phyloP scores from a whole-genome alignment of 2,113 vertebrate species.

The Catharus minimus region DNA sequence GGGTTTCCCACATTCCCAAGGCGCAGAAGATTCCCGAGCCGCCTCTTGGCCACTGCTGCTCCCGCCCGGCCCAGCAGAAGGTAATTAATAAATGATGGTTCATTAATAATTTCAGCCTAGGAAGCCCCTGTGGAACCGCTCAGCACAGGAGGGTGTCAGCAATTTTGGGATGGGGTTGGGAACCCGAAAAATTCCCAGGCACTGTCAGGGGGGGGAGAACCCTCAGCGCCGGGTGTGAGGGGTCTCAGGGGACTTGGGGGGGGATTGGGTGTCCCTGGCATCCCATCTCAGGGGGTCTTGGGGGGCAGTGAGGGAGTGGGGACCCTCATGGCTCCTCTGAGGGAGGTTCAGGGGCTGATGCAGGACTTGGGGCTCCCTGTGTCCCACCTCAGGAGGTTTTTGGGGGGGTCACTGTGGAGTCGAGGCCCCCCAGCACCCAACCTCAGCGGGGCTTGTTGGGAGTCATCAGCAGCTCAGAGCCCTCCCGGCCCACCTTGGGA shows the following conservation, averaged over 20 bases:
- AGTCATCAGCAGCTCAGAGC: background rate
- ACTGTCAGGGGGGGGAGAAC: background rate
- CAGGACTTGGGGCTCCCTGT: background rate
- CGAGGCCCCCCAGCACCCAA: no score
- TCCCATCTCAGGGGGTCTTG: background rate
- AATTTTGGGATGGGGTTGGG: background rate
- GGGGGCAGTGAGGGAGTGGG: background rate
- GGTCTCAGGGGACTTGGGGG: background rate
- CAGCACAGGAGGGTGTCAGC: background rate
- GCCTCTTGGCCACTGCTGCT: background rate
- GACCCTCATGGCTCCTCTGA: fast-evolving
- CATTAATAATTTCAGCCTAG: slow-evolving; percentile 17
- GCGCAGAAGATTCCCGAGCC: background rate
- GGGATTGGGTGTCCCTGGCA: fast-evolving
- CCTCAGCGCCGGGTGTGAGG: no score
- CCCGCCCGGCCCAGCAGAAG: background rate
- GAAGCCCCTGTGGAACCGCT: background rate
- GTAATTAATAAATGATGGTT: slow-evolving; percentile 53
- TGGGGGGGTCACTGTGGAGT: background rate
- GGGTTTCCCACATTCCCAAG: fast-evolving
- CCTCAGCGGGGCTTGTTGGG: background rate
- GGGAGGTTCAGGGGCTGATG: background rate
- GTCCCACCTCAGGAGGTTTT: no score
- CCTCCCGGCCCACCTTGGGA: background rate
- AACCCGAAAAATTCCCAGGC: background rate